Evolutionary conservation across 2,797 vertebrate genomes (phyloP), one percentile per base, ranked within the genome.

Genomic region (Girardinus metallicus): DNA sequence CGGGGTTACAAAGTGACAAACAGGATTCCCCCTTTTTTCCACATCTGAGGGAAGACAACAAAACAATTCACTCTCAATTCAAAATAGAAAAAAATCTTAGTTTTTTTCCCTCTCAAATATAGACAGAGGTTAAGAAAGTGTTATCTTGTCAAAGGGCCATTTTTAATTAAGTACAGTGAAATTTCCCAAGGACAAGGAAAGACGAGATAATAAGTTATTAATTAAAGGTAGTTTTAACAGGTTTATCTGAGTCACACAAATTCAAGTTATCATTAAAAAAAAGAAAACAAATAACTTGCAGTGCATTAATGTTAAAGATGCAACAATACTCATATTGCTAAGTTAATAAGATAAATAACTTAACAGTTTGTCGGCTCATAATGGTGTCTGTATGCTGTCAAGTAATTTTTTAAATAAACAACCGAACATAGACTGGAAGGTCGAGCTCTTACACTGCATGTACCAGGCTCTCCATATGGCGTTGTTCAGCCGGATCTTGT

Each of bases 391-490:
- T 70, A 72, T 34, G 7, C 71, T 66, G 2, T 15, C 3, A 60
- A 23, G 6, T 12, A 13, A 49, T 29, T 5, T 49, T n/a, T 62
- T 13, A 77, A 70, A 31, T 51, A 29, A 78, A 62, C 11, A 74
- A n/a, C 39, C 5, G 36, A 26, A 41, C 39, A 18, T 12, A 60
- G 41, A 73, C 80, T 51, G 5, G 74, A 74, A 5, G 3, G 26
- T 71, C 21, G 21, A 53, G 5, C 26, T 93, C 98, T 98, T 96
- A 99, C 99, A 99, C 83, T 99, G 99, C 93, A 99, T 99, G 84
- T 99, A 99, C 99, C 99, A 99, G 8, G 99, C 99, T 93, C 99
- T 97, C 99, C 99, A 99, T 95, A 99, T 99, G 89, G 99, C 99
- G 13, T 99, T 99, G 93, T 99, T 99, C 86, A 99, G 97, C 73